Evolutionary conservation across 1,140 invertebrate species (phyloP), one percentile per base, ranked within the genome.

Genomic region (Drosophila repleta): DNA sequence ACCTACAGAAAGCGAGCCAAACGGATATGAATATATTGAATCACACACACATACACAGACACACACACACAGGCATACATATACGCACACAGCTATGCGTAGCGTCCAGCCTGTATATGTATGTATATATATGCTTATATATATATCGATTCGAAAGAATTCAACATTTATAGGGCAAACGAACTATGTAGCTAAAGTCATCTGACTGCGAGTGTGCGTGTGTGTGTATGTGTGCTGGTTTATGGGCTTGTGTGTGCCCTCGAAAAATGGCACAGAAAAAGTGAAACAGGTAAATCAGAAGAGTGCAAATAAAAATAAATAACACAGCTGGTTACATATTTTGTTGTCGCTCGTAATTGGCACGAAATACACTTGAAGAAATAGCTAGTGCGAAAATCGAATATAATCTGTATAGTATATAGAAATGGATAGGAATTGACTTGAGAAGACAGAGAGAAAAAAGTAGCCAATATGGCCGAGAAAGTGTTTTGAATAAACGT

Each of bases 241-340:
- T 71, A 58, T 52, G 68, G 37, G 46, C 53, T 58, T 65, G 68
- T 71, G 69, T 61, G 63, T 67, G 63, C 52, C 64, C 69, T 72
- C 56, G 74, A 53, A 62, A 60, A 66, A 75, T 60, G 73, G 65
- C 62, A 60, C 53, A 56, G 63, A 53, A 51, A 60, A 74, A 80
- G 69, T 61, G 67, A 68, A 66, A 57, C 65, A 65, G 66, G 67
- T 53, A 68, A 78, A 87, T 79, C 79, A 85, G 83, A 88, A 71
- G 72, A 79, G 74, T 61, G 55, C 62, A 88, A 83, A 88, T 88
- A 83, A 89, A 88, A 83, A 88, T 88, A 89, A 88, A 88, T 88
- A 88, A 83, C 84, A 79, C 73, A 83, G 83, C 73, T 71, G 83
- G 79, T 74, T 83, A 65, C 74, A 61, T 82, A 65, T 41, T 17